Conservation (phyloP, 2,888 invertebrate genomes). For the Ophraella communa region DNA sequence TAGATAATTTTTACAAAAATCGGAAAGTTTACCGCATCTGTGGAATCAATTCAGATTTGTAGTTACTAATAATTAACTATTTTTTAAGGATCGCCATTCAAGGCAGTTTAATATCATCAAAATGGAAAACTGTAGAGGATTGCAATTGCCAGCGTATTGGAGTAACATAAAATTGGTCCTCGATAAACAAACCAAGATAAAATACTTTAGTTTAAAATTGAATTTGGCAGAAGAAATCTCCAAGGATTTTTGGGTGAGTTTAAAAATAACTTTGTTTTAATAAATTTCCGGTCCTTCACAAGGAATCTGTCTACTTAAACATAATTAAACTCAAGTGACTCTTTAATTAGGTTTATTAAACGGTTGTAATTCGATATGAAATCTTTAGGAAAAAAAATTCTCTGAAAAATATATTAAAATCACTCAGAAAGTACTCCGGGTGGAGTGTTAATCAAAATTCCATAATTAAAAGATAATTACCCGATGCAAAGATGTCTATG, state of each 20-base stretch:
- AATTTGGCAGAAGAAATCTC: constrained; percentile 37
- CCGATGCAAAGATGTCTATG: constrained; percentile 32
- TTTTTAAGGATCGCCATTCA: not conserved
- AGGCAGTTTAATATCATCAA: not conserved
- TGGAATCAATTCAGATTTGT: not conserved
- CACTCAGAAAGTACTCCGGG: constrained; percentile 3
- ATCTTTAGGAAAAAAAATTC: not conserved
- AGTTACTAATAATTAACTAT: not conserved
- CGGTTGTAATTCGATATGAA: not conserved
- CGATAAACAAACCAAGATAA: constrained; percentile 23
- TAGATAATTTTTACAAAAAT: too few relatives aligned
- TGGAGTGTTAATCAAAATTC: constrained; percentile 48
- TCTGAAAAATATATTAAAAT: not conserved
- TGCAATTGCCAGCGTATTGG: constrained; percentile 32
- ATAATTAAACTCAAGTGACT: not conserved
- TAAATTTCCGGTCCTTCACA: too few relatives aligned
- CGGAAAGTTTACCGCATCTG: too few relatives aligned
- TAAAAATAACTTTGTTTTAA: too few relatives aligned
- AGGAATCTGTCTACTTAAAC: too few relatives aligned
- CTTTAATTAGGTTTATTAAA: not conserved
- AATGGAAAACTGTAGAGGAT: constrained; percentile 45
- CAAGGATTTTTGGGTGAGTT: constrained; percentile 42
- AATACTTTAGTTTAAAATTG: constrained; percentile 36
- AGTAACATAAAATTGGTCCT: constrained; percentile 7
- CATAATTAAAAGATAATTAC: constrained; percentile 53